Evolutionary conservation across 1,140 invertebrate genomes (phyloP).

Genomic region (Panagrolaimus sp.): DNA sequence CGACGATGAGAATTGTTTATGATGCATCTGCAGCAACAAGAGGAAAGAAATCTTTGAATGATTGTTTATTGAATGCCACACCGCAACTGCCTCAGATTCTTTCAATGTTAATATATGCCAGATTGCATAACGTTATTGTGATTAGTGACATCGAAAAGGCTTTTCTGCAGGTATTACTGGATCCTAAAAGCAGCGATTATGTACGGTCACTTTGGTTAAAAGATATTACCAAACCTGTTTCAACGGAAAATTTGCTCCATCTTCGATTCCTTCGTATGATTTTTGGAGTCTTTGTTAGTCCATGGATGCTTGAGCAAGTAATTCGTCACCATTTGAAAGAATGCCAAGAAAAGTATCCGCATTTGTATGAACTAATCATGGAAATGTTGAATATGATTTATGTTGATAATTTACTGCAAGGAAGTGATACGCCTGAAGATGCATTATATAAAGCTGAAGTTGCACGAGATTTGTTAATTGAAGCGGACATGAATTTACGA

Average conservation of each 20-base stretch:
- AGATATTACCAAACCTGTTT: slow-evolving; percentile 23
- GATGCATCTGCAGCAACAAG: slow-evolving; percentile 60
- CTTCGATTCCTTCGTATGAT: slow-evolving; percentile 30
- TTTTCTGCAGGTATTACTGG: slow-evolving; percentile 32
- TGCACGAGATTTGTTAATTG: slow-evolving; percentile 24
- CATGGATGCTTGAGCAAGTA: slow-evolving; percentile 28
- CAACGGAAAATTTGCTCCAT: slow-evolving; percentile 16
- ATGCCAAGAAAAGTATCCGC: not conserved
- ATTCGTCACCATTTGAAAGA: slow-evolving; percentile 29
- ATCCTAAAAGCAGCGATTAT: slow-evolving; percentile 24
- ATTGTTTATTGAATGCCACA: slow-evolving; percentile 46
- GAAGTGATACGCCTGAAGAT: slow-evolving; percentile 6
- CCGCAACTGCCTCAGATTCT: slow-evolving; percentile 35
- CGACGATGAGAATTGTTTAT: slow-evolving; percentile 59
- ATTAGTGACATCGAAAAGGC: slow-evolving; percentile 40
- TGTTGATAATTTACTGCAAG: slow-evolving; percentile 35
- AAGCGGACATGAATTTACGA: slow-evolving; percentile 37
- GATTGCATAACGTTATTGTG: slow-evolving; percentile 10
- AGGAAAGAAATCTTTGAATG: slow-evolving; percentile 58
- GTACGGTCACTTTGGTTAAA: slow-evolving; percentile 39
- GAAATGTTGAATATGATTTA: slow-evolving; percentile 28
- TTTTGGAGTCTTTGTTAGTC: slow-evolving; percentile 32
- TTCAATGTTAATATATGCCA: slow-evolving; percentile 30
- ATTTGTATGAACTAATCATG: not conserved
- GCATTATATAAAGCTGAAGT: slow-evolving; percentile 15